Base-by-base conservation (phyloP, 2,888 invertebrate genomes). In the Drosophila paramelanica region DNA sequence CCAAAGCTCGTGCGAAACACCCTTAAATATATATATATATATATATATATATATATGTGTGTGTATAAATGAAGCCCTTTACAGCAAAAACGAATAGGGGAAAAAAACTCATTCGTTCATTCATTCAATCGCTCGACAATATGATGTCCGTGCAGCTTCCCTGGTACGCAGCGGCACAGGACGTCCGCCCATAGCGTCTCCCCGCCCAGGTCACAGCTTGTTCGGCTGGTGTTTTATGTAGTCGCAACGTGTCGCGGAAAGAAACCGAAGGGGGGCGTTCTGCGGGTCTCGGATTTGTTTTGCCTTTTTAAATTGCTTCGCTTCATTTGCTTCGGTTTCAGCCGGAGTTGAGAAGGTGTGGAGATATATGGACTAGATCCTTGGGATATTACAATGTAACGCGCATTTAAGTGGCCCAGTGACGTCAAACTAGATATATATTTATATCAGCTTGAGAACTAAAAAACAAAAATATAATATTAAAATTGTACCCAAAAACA, bases 271-370 rank as follows among this genome's bases (percentile, higher is more conserved):
- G 33, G n/a, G 23, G 45, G n/a, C 41, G 17, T 41, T 41, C 41
- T 10, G 41, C 25, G 8, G 45, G 53, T 46, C 38, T 60, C 71
- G 82, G 85, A 86, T 86, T 89, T 85, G 81, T 82, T 87, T 77
- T 78, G 83, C 79, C 81, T 79, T 84, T 79, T 79, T 92, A 92
- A 92, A 92, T 92, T 91, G 90, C 91, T 92, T 90, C 87, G 89
- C 90, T 91, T 92, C 90, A 92, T 91, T 92, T 91, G 89, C 72
- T 80, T 77, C 76, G 83, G 77, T 77, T 64, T 57, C 68, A 23
- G 13, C 23, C 10, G n/a, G 17, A 36, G 20, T 3, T 3, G 43
- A 43, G 14, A n/a, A 17, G 41, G 1, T 17, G 17, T 11, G 41
- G 17, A 0, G 6, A n/a, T 64, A 55, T 33, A 39, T 25, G 14